Evolutionary conservation across 1,140 invertebrate genomes (phyloP), one percentile per base, ranked within the genome.

Genomic region (Akabosia matsudoensis): DNA sequence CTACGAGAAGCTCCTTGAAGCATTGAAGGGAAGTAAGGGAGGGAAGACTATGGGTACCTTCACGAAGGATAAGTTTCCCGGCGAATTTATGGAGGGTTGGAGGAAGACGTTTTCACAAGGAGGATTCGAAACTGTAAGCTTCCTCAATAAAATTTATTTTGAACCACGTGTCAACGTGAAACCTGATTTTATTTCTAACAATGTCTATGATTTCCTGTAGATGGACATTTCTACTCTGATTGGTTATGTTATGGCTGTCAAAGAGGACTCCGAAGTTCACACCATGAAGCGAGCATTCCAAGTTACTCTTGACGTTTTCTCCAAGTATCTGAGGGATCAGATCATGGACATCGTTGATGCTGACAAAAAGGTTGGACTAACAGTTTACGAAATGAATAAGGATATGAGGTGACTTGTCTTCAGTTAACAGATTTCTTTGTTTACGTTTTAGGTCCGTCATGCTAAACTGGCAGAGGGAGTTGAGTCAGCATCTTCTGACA

Each of bases 301-400:
- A 82, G 93, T 97, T 4, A 95, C 96, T 31, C 92, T 94, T 67
- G 97, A 99, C 87, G 90, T 99, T 2, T 99, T 97, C 84, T 93
- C 90, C 31, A 98, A 98, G 83, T 97, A 97, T 86, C 88, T 99
- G 7, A 96, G 96, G 85, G 94, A 97, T 86, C 94, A 99, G 86
- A 94, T 99, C 75, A 97, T 99, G 91, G 96, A 98, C 84, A 96
- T 99, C 81, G 97, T 99, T 83, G 97, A 99, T 89, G 92, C 93
- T 7, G 97, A 99, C 83, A 89, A 88, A 84, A 93, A 92, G 86
- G 94, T 95, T 86, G 83, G 78, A 72, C 76, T 34, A n/a, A 45
- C 4, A 72, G 31, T 30, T 67, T 30, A 1, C 1, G 14, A 67
- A 67, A n/a, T 7, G 28, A 30, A 67, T 4, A 30, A 67, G 10